These are phyloP conservation scores for Beris chalybata DNA, from an alignment of 2,888 invertebrate genomes.

Conservation along the genomic window DNA sequence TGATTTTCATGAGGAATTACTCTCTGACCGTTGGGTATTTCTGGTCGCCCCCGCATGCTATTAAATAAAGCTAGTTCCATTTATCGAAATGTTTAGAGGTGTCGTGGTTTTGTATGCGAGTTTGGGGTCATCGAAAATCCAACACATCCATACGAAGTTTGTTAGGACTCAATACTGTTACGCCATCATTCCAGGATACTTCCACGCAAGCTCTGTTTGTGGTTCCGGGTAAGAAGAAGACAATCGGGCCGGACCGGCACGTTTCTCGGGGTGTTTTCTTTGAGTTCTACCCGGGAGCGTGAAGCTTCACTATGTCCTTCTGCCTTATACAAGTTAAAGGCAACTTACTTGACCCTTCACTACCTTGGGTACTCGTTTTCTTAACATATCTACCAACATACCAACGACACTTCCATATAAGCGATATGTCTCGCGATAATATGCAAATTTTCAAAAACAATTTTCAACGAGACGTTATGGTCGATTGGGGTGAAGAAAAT, in stretches of 20 bases:
- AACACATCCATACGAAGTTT: neutral
- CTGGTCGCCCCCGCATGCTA: neutral
- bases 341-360: too few relatives aligned
- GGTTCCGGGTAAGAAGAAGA: neutral
- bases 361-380: too few relatives aligned
- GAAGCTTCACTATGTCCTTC: neutral
- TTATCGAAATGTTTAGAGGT: too few relatives aligned
- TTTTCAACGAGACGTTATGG: too few relatives aligned
- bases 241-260: conserved; percentile 15
- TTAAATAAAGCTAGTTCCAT: conserved; percentile 2
- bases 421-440: too few relatives aligned
- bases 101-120: neutral
- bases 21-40: conserved; percentile 12
- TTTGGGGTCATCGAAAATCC: conserved; percentile 11
- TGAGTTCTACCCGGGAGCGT: neutral
- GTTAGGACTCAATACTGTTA: neutral
- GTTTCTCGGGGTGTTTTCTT: neutral
- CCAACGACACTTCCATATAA: too few relatives aligned
- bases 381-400: too few relatives aligned
- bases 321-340: neutral
- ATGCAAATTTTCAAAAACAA: too few relatives aligned
- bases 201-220: conserved; percentile 8
- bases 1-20: neutral
- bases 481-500: too few relatives aligned
- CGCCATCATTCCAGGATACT: conserved; percentile 5